Conservation (phyloP, 2,888 invertebrate species). For the Hololepta plana region DNA sequence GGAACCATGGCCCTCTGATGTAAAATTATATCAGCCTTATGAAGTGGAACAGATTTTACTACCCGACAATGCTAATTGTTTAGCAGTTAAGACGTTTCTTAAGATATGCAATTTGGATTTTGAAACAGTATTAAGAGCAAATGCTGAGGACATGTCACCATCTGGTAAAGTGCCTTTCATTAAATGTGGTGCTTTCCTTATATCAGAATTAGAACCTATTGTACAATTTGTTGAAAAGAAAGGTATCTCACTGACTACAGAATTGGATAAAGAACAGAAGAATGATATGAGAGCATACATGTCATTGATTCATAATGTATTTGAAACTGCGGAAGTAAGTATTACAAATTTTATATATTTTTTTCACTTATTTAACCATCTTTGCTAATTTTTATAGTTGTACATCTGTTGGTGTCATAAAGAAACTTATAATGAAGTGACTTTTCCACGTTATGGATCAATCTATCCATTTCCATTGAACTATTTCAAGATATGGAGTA, state of each 20-base stretch:
- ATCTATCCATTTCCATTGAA: constrained; percentile 90
- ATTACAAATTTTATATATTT: constrained; percentile 2
- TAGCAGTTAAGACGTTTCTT: constrained; percentile 83
- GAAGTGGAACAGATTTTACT: constrained; percentile 87
- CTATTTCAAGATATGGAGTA: constrained; percentile 59
- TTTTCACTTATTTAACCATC: too few species aligned
- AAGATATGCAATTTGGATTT: constrained; percentile 83
- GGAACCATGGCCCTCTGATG: constrained; percentile 84
- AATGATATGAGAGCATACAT: constrained; percentile 90
- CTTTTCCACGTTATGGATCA: constrained; percentile 68
- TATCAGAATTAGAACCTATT: constrained; percentile 83
- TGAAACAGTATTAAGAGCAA: constrained; percentile 62
- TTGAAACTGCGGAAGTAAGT: constrained; percentile 75
- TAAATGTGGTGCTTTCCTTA: constrained; percentile 72
- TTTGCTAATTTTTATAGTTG: constrained; percentile 30
- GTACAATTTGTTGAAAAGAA: constrained; percentile 77
- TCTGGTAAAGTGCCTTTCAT: constrained; percentile 86
- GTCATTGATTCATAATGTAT: constrained; percentile 71
- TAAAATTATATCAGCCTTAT: constrained; percentile 71
- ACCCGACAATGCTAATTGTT: constrained; percentile 84
- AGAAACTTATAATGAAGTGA: constrained; percentile 62
- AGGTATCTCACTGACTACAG: constrained; percentile 54
- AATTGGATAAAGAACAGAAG: constrained; percentile 55
- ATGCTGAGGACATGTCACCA: constrained; percentile 95
- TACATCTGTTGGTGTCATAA: constrained; percentile 79